Conservation (phyloP, 2,113 vertebrate genomes). For the Phrynosoma blainvillii region DNA sequence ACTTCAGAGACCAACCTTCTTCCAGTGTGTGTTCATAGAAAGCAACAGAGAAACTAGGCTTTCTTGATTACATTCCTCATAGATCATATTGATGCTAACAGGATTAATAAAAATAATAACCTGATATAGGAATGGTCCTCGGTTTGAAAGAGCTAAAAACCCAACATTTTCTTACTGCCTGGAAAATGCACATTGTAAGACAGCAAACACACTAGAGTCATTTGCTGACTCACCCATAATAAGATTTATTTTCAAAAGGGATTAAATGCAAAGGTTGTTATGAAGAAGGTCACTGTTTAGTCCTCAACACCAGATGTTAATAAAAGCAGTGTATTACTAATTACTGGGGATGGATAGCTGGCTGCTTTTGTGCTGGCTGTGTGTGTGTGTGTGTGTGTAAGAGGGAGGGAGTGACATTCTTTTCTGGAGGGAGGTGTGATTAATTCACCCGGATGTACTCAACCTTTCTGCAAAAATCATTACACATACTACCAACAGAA, state of each 20-base stretch:
- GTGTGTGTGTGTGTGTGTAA: no score
- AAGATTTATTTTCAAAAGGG: constrained; percentile 34
- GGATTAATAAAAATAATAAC: background rate
- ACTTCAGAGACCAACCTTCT: background rate
- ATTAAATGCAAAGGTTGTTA: constrained; percentile 30
- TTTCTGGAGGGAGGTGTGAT: background rate
- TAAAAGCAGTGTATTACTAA: constrained; percentile 13
- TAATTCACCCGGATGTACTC: background rate
- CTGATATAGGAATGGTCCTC: background rate
- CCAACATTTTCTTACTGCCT: background rate
- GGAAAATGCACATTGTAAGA: background rate
- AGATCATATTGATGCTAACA: background rate
- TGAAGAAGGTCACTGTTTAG: constrained; percentile 19
- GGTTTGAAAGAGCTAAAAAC: background rate
- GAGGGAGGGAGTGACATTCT: background rate
- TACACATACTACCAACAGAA: background rate
- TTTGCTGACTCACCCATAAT: constrained; percentile 28
- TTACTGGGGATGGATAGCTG: constrained; percentile 5
- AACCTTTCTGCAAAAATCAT: background rate
- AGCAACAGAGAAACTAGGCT: background rate
- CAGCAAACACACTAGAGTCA: background rate
- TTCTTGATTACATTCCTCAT: background rate
- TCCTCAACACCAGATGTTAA: constrained; percentile 23
- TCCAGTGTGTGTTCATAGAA: background rate
- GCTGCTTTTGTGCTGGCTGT: background rate